These are phyloP conservation scores for Archivesica marissinica DNA, from an alignment of 1,140 invertebrate genomes.

Conservation along the genomic window DNA sequence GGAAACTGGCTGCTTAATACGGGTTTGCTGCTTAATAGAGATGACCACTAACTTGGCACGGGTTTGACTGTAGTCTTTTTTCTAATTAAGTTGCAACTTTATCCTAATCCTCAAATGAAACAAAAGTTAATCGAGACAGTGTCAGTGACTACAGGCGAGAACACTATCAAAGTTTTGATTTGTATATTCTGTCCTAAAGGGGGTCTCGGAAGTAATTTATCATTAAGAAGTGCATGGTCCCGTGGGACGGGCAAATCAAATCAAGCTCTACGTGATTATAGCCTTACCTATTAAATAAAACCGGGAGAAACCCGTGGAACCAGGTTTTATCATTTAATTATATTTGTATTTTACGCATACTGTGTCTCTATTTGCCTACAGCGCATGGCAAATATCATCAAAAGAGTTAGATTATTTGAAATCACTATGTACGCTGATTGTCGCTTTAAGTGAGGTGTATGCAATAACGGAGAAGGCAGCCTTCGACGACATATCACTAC, in stretches of 20 bases:
- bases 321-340: conserved; percentile 35
- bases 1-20: too few species aligned
- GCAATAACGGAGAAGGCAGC: background rate
- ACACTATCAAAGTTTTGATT: conserved; percentile 19
- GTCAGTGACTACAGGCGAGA: background rate
- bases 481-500: background rate
- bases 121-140: conserved; percentile 17
- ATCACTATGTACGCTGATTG: background rate
- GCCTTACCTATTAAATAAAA: conserved; percentile 15
- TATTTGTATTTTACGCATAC: conserved; percentile 31
- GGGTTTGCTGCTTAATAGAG: too few species aligned
- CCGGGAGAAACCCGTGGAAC: background rate
- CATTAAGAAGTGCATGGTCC: conserved; percentile 37
- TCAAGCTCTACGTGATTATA: background rate
- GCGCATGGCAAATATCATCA: conserved; percentile 6
- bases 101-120: background rate
- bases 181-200: conserved; percentile 6
- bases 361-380: conserved; percentile 19
- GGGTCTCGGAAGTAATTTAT: conserved; percentile 51
- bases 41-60: too few species aligned
- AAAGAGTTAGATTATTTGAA: background rate
- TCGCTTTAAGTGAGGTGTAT: background rate
- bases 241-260: conserved; percentile 21
- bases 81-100: conserved; percentile 7
- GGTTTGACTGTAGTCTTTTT: conserved; percentile 4